These are phyloP conservation scores for Steatornis caripensis DNA, from an alignment of 2,113 vertebrate species.

Conservation along the genomic window DNA sequence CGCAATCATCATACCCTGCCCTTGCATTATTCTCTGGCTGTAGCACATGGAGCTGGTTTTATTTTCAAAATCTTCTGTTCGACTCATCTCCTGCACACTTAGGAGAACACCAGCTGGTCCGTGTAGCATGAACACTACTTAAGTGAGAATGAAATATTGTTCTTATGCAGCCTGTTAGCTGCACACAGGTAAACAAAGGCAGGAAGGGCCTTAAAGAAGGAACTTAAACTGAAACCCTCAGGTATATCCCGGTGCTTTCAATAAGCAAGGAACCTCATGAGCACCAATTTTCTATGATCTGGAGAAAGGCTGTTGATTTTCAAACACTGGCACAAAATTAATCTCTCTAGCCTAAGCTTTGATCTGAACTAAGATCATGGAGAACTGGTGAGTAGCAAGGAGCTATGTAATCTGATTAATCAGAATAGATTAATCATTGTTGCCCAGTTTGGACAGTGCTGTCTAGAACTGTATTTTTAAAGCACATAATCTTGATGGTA, in stretches of 20 bases:
- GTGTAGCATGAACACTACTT: not conserved
- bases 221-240: not conserved
- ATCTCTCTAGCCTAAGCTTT: not conserved
- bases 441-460: not conserved
- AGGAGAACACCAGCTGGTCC: not conserved
- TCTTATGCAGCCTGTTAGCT: not conserved
- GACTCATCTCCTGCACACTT: not conserved
- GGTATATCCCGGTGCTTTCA: not conserved
- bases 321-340: not conserved
- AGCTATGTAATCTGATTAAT: not conserved
- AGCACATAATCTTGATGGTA: not conserved
- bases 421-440: not conserved
- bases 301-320: not conserved
- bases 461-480: not conserved
- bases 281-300: not conserved
- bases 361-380: not conserved
- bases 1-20: not conserved
- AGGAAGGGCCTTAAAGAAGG: not conserved
- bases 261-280: not conserved
- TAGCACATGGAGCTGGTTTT: not conserved
- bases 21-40: not conserved
- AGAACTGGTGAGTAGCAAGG: not conserved
- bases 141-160: not conserved
- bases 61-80: not conserved
- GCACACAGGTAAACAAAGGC: not conserved